Base-by-base conservation (phyloP, 1,140 invertebrate genomes). In the Cherax destructor region DNA sequence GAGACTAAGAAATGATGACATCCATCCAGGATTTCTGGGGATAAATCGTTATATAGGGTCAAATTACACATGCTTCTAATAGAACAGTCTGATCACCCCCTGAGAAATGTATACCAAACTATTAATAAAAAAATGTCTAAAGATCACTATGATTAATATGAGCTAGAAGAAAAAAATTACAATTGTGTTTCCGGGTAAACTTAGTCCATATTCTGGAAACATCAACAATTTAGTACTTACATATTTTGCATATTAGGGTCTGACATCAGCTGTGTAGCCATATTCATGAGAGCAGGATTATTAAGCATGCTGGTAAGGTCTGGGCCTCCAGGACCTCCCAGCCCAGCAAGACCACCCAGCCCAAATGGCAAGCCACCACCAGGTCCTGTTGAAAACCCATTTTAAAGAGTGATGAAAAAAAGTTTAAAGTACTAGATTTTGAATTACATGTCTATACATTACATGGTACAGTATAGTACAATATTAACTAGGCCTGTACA, bases 221-320 rank as follows among this genome's bases (percentile, higher is more conserved):
- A 85, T 4, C 10, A 50, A 50, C 7, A 56, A 18, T 96, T 95
- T 21, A 18, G 41, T 88, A 94, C 94, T 95, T 95, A 96, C 94
- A 97, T 95, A 94, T 97, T 96, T 94, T 97, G 96, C 96, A 98
- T 97, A 65, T 95, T 95, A 1, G 97, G 97, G 94, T 98, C 96
- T 9, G 96, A 95, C 77, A 98, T 94, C 96, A 98, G 96, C 94
- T 97, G 96, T 61, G 96, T 96, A 2, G 97, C 97, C 95, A 98
- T 97, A 91, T 96, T 97, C 93, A 97, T 95, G 18, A 98, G 94
- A 18, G 96, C 95, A 4, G 97, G 97, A 94, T 98, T 97, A 91
- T 95, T 96, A 30, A 98, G 94, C 7, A 93, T 77, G 59, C 93
- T 94, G 16, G 49, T 85, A 56, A 93, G 81, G 65, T 93, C 94